phyloP scores from a whole-genome alignment of 2,113 vertebrate species.

The Phylloscopus trochiloides region DNA sequence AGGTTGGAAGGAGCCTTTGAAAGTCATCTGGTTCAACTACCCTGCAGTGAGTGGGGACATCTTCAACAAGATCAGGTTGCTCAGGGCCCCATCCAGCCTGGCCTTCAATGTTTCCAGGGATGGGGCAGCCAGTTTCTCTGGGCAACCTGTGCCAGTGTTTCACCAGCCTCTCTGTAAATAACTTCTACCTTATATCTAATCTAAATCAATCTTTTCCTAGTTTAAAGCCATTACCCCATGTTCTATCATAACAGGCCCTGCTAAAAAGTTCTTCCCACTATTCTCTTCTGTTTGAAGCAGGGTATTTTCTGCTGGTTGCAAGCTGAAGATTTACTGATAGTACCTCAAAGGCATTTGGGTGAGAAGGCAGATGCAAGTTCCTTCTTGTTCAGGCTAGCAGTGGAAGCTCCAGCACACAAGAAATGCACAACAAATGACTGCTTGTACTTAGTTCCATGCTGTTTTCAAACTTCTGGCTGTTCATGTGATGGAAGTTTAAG shows the following conservation, averaged over 20 bases:
- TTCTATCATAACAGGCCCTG: neutral
- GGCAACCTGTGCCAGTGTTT: neutral
- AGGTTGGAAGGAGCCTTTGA: neutral
- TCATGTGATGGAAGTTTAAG: neutral
- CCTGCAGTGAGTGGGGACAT: neutral
- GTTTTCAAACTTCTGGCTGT: neutral
- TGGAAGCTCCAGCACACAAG: neutral
- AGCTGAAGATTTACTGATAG: neutral
- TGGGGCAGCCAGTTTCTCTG: neutral
- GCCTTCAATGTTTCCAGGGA: neutral
- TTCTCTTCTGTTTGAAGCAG: constrained; percentile 10
- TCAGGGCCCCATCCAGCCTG: neutral
- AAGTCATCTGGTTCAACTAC: neutral
- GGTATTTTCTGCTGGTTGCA: neutral
- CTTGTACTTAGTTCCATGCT: neutral
- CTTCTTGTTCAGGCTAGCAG: constrained; percentile 37
- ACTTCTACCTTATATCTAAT: neutral
- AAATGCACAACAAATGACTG: neutral
- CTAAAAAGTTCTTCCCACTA: neutral
- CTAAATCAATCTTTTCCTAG: neutral
- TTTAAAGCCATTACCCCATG: neutral
- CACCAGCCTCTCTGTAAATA: neutral
- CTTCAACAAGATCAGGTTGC: neutral
- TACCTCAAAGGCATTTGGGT: constrained; percentile 46
- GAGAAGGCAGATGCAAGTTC: constrained; percentile 33